Evolutionary conservation across 2,797 vertebrate species (phyloP).

Genomic region (Tenualosa ilisha): DNA sequence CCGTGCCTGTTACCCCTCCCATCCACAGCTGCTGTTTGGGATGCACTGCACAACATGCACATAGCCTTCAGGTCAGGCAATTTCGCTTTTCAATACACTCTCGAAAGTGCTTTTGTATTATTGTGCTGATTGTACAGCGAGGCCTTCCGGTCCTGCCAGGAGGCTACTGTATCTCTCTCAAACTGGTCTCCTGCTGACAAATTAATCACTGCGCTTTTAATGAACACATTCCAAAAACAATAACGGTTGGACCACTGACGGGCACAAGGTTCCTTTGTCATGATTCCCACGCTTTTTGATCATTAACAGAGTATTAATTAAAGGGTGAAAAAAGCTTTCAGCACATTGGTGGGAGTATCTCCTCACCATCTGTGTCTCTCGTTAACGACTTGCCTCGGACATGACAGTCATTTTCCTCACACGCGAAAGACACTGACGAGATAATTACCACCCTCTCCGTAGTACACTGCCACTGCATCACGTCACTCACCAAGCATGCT

Average conservation of each 20-base stretch:
- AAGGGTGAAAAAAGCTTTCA: constrained; percentile 52
- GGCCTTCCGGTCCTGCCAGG: constrained; percentile 34
- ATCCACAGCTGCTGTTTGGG: not conserved
- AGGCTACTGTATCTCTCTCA: constrained; percentile 40
- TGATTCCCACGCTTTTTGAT: constrained; percentile 50
- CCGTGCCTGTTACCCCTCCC: not conserved
- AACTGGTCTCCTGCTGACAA: constrained; percentile 42
- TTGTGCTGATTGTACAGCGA: constrained; percentile 26
- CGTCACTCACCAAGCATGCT: not conserved
- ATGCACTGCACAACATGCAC: not conserved
- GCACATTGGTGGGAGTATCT: constrained; percentile 56
- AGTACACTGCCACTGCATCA: not conserved
- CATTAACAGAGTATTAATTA: constrained; percentile 62
- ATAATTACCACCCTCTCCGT: constrained; percentile 47
- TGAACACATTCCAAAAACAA: constrained; percentile 34
- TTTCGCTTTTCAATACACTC: constrained; percentile 21
- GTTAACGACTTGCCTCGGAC: constrained; percentile 51
- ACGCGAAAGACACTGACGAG: constrained; percentile 46
- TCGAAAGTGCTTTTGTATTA: constrained; percentile 8
- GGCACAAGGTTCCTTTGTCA: constrained; percentile 35
- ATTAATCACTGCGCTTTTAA: constrained; percentile 39
- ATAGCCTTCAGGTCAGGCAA: constrained; percentile 33
- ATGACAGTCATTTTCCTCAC: constrained; percentile 49
- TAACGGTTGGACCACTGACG: constrained; percentile 38
- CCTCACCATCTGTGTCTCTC: constrained; percentile 51